Conservation (phyloP, 1,140 invertebrate species). For the Leptoteleia sp. region DNA sequence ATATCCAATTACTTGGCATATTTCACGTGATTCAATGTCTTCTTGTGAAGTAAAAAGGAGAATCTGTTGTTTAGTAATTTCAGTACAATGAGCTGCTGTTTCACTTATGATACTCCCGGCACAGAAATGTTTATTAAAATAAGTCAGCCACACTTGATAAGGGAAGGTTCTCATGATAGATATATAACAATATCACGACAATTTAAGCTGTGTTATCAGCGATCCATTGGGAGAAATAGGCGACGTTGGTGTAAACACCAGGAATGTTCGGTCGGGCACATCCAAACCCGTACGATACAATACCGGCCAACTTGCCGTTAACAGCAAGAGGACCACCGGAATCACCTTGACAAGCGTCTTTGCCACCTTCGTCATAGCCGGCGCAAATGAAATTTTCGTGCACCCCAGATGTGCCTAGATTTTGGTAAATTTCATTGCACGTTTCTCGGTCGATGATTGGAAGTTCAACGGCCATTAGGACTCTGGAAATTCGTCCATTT, state of each 20-base stretch:
- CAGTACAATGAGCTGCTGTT: too few species aligned
- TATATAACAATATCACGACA: too few species aligned
- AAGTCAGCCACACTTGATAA: too few species aligned
- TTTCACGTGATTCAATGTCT: too few species aligned
- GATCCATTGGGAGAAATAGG: constrained; percentile 39
- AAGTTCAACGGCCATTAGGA: constrained; percentile 30
- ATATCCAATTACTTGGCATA: too few species aligned
- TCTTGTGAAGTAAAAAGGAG: too few species aligned
- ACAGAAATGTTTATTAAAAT: too few species aligned
- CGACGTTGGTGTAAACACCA: constrained; percentile 42
- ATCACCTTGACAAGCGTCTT: constrained; percentile 48
- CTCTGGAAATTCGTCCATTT: background rate
- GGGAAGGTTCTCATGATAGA: too few species aligned
- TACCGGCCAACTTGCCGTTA: constrained; percentile 26
- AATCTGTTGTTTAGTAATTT: too few species aligned
- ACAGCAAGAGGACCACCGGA: too few species aligned
- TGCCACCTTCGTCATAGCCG: constrained; percentile 19
- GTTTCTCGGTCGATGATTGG: constrained; percentile 33
- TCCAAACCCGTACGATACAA: constrained; percentile 48
- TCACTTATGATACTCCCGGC: too few species aligned
- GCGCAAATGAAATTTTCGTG: constrained; percentile 31
- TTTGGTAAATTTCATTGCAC: constrained; percentile 23
- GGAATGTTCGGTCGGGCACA: constrained; percentile 44
- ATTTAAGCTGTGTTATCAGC: constrained; percentile 25
- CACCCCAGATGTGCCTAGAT: background rate